phyloP scores from a whole-genome alignment of 2,888 invertebrate species.

The Allacma fusca region DNA sequence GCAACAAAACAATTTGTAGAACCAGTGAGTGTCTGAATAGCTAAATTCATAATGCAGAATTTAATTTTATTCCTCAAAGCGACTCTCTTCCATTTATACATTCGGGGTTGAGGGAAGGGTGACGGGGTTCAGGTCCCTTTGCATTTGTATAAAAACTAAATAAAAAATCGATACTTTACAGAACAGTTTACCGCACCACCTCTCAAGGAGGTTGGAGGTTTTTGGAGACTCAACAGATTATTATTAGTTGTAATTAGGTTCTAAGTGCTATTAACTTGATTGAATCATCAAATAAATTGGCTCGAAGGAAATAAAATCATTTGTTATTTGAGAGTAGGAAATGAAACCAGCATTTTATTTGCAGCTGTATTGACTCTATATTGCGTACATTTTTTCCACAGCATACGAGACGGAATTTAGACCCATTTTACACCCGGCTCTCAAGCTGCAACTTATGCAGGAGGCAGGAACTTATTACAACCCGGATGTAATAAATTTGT shows the following conservation, averaged over 20 bases:
- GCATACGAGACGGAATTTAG: no score
- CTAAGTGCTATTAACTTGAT: not conserved
- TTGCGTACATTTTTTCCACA: no score
- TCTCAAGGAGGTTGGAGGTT: not conserved
- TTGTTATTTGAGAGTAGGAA: not conserved
- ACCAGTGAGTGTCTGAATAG: not conserved
- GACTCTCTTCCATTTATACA: not conserved
- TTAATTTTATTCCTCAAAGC: conserved; percentile 17
- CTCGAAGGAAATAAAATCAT: conserved; percentile 6
- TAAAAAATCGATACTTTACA: not conserved
- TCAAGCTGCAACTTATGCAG: no score
- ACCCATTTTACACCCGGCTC: no score
- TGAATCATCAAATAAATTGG: not conserved
- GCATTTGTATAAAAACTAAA: not conserved
- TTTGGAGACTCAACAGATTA: no score
- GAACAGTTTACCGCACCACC: not conserved
- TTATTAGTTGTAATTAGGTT: not conserved
- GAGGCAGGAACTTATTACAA: not conserved
- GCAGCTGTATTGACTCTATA: no score
- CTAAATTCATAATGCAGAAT: not conserved
- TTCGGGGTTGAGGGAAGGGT: no score
- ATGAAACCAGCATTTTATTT: no score
- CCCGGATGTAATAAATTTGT: conserved; percentile 7
- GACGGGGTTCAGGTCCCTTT: no score
- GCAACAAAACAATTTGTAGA: conserved; percentile 20